Percentiles rank a stretch among this genome's conserved stretches.
These are phyloP conservation scores for Microctonus hyperodae DNA, from an alignment of 2,888 invertebrate genomes.

Conservation along the genomic window DNA sequence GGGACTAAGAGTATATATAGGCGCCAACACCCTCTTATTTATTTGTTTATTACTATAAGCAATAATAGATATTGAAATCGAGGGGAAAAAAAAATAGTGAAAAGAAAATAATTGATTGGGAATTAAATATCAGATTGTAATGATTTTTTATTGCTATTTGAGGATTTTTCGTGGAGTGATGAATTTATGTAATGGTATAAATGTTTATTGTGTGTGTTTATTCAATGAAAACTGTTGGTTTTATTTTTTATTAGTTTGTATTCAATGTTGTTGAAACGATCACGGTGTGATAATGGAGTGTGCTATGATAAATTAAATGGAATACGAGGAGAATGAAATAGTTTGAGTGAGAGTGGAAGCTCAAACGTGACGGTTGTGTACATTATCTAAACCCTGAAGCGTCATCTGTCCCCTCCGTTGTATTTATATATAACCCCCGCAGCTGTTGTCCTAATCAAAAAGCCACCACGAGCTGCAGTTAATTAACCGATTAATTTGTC, in stretches of 20 bases:
- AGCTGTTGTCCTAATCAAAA: conserved; percentile 33
- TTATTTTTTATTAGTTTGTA: conserved; percentile 6
- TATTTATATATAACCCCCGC: conserved; percentile 30
- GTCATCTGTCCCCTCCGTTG: conserved; percentile 36
- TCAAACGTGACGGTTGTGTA: neutral
- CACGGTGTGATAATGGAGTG: conserved; percentile 48
- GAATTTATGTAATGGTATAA: neutral
- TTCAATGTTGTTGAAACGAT: conserved; percentile 49
- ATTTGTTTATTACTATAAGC: conserved; percentile 18
- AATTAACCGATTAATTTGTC: conserved; percentile 35
- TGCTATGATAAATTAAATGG: conserved; percentile 35
- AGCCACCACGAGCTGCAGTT: conserved; percentile 18
- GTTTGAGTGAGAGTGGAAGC: conserved; percentile 2
- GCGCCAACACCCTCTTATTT: conserved; percentile 9
- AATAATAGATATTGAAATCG: conserved; percentile 28
- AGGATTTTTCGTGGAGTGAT: neutral
- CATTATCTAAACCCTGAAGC: conserved; percentile 18
- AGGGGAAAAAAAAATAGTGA: conserved; percentile 33
- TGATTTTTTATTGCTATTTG: conserved; percentile 42
- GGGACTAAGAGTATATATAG: conserved; percentile 17
- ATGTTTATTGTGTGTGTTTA: neutral
- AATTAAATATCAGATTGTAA: conserved; percentile 57
- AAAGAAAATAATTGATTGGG: conserved; percentile 36
- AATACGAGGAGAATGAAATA: conserved; percentile 6
- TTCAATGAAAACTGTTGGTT: neutral